These are phyloP conservation scores for Drosophila multiciliata DNA, from an alignment of 2,888 invertebrate genomes.

Conservation along the genomic window DNA sequence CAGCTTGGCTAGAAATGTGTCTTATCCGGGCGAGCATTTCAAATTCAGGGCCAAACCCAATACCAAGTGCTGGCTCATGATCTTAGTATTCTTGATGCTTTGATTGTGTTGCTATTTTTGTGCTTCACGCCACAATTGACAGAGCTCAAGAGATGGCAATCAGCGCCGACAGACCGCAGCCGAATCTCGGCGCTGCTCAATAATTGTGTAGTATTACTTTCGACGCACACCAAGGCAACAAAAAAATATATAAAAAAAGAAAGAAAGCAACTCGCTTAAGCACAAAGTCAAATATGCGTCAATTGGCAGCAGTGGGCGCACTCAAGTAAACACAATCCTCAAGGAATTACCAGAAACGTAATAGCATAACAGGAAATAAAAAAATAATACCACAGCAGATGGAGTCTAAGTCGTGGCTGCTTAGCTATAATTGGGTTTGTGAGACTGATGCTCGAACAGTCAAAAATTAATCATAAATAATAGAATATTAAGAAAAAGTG, in stretches of 20 bases:
- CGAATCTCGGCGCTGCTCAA: constrained; percentile 66
- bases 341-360: constrained; percentile 75
- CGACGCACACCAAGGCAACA: constrained; percentile 16
- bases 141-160: constrained; percentile 70
- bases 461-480: constrained; percentile 60
- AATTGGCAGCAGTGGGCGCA: constrained; percentile 79
- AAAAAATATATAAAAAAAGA: constrained; percentile 4
- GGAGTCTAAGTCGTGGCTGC: constrained; percentile 56
- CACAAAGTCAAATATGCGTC: constrained; percentile 77
- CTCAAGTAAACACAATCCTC: constrained; percentile 79
- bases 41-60: constrained; percentile 52
- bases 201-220: constrained; percentile 68
- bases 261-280: constrained; percentile 30
- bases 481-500: constrained; percentile 46
- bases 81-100: constrained; percentile 66
- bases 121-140: constrained; percentile 61
- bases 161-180: constrained; percentile 42
- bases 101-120: constrained; percentile 23
- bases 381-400: constrained; percentile 1
- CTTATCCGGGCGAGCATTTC: constrained; percentile 35
- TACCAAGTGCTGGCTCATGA: constrained; percentile 59
- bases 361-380: constrained; percentile 50
- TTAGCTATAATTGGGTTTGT: constrained; percentile 67
- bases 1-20: constrained; percentile 17
- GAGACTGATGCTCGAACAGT: constrained; percentile 24